Percentiles rank a stretch among this genome's conserved stretches.
phyloP scores from a whole-genome alignment of 2,113 vertebrate species.

The Microtus ochrogaster region DNA sequence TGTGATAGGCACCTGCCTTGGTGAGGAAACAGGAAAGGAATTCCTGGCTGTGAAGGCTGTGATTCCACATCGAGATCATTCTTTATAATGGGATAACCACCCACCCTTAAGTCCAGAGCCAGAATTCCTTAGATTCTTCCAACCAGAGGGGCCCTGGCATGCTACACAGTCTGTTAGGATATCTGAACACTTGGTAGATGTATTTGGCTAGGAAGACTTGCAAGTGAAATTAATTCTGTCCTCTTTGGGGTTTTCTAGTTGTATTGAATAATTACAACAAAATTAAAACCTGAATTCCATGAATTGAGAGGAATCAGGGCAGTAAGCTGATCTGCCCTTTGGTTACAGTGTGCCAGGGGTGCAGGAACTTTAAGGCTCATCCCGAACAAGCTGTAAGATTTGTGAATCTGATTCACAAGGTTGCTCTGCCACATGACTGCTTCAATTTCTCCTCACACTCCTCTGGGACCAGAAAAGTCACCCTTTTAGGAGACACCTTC shows the following conservation, averaged over 20 bases:
- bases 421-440: slow-evolving; percentile 44
- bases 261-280: slow-evolving; percentile 71
- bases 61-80: slow-evolving; percentile 84
- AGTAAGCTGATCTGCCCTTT: slow-evolving; percentile 35
- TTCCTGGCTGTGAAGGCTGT: slow-evolving; percentile 86
- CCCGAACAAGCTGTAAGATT: slow-evolving; percentile 49
- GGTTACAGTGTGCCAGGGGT: slow-evolving; percentile 30
- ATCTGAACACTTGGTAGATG: slow-evolving; percentile 78
- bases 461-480: slow-evolving; percentile 42
- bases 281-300: slow-evolving; percentile 52
- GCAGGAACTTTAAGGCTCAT: slow-evolving; percentile 50
- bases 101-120: slow-evolving; percentile 82
- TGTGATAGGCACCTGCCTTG: slow-evolving; percentile 80
- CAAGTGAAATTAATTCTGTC: slow-evolving; percentile 51
- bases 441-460: slow-evolving; percentile 59
- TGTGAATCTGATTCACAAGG: slow-evolving; percentile 46
- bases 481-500: slow-evolving; percentile 10
- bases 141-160: slow-evolving; percentile 80
- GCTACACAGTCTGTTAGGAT: slow-evolving; percentile 74
- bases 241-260: slow-evolving; percentile 79
- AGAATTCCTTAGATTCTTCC: slow-evolving; percentile 87
- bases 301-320: slow-evolving; percentile 54
- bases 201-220: slow-evolving; percentile 62
- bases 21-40: slow-evolving; percentile 88
- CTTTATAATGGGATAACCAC: slow-evolving; percentile 84